Percentiles rank a stretch among this genome's conserved stretches.
Conservation (phyloP, 2,113 vertebrate genomes). For the Strix uralensis region DNA sequence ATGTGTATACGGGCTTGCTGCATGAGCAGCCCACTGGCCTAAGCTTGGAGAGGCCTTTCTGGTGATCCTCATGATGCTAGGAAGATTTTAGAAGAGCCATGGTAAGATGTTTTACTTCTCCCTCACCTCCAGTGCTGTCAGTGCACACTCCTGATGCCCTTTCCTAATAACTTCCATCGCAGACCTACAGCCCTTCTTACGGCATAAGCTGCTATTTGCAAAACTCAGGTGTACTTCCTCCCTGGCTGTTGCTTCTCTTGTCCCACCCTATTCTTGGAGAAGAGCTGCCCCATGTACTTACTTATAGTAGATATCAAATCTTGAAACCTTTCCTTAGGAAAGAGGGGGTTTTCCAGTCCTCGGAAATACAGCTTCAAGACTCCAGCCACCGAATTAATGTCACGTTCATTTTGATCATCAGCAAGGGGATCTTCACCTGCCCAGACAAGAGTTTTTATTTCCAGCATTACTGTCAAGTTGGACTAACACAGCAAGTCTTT, state of each 20-base stretch:
- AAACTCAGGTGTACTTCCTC: not conserved
- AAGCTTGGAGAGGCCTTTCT: not conserved
- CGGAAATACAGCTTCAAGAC: conserved; percentile 98
- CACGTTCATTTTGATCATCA: conserved; percentile 92
- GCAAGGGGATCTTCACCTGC: conserved; percentile 95
- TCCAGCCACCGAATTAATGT: conserved; percentile 96
- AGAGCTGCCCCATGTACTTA: conserved; percentile 75
- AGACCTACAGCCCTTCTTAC: not conserved
- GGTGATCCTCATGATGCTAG: not conserved
- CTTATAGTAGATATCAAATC: conserved; percentile 97
- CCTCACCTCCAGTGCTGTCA: not conserved
- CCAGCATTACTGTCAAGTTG: not conserved
- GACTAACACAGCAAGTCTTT: not conserved
- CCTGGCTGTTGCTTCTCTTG: fast-evolving
- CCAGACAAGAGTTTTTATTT: not conserved
- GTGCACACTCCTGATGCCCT: fast-evolving
- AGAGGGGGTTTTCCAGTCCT: conserved; percentile 95
- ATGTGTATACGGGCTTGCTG: fast-evolving
- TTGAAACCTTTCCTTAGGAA: conserved; percentile 97
- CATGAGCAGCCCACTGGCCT: not conserved
- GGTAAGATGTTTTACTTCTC: not conserved
- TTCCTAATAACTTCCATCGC: not conserved
- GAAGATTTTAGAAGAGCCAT: not conserved
- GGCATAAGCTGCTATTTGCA: not conserved
- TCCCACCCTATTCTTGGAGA: not conserved